A percentile compares a stretch with the other conserved stretches of the same genome.
phyloP scores from a whole-genome alignment of 1,140 invertebrate genomes.

The Papilio dardanus region DNA sequence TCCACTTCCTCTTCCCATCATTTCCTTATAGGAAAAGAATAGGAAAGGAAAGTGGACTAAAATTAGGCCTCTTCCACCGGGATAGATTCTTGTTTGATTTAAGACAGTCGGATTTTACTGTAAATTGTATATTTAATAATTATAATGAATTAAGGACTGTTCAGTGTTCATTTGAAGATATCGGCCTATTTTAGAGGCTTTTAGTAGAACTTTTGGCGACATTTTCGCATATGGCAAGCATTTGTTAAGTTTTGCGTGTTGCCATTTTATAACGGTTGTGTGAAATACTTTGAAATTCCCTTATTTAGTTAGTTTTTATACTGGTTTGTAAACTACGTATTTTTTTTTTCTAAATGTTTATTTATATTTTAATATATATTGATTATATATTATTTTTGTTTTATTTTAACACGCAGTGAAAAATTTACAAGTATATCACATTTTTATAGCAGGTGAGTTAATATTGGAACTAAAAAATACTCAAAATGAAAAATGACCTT shows the following conservation, averaged over 20 bases:
- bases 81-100: no score
- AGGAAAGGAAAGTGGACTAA: no score
- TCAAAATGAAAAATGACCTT: no score
- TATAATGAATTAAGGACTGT: not conserved
- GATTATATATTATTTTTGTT: conserved; percentile 12
- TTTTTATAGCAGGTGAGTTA: no score
- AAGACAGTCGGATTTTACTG: no score
- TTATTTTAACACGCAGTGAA: not conserved
- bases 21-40: no score
- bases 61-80: no score
- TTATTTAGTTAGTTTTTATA: conserved; percentile 11
- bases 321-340: conserved; percentile 14
- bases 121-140: conserved; percentile 12
- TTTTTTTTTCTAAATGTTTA: conserved; percentile 15
- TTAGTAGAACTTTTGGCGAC: conserved; percentile 38
- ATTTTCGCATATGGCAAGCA: conserved; percentile 28
- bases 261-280: conserved; percentile 39
- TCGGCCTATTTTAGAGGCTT: conserved; percentile 40
- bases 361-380: conserved; percentile 24
- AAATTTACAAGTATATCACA: not conserved
- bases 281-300: conserved; percentile 1
- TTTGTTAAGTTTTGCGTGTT: conserved; percentile 43
- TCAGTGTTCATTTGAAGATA: conserved; percentile 41
- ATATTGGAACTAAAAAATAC: no score
- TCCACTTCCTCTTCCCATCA: no score